phyloP scores from a whole-genome alignment of 2,888 invertebrate genomes.

The Luperina testacea region DNA sequence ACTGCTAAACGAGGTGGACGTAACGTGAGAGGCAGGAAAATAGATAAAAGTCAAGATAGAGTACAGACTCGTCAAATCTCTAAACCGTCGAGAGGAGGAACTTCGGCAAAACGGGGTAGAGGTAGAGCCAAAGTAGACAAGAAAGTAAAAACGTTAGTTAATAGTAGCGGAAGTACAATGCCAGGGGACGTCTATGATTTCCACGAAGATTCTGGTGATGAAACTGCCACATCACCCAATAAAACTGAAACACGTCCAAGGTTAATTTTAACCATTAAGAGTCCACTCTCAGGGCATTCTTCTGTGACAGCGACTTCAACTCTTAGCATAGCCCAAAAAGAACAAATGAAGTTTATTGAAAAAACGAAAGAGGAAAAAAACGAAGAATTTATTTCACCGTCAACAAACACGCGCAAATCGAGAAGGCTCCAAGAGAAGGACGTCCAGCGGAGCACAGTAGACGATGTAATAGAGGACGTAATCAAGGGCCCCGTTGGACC shows the following conservation, averaged over 20 bases:
- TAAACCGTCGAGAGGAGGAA: conserved; percentile 80
- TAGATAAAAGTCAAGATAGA: conserved; percentile 81
- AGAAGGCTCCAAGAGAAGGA: conserved; percentile 94
- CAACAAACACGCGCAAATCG: conserved; percentile 94
- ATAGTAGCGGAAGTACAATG: conserved; percentile 90
- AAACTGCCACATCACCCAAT: conserved; percentile 86
- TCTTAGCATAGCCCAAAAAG: conserved; percentile 82
- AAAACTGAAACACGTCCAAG: conserved; percentile 92
- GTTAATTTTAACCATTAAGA: conserved; percentile 95
- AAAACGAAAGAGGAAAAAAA: conserved; percentile 86
- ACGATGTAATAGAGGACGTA: conserved; percentile 97
- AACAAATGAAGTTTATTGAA: conserved; percentile 77
- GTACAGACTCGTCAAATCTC: conserved; percentile 87
- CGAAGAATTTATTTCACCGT: conserved; percentile 92
- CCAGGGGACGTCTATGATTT: conserved; percentile 97
- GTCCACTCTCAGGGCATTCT: conserved; percentile 89
- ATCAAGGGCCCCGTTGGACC: conserved; percentile 91
- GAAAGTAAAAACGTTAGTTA: conserved; percentile 84
- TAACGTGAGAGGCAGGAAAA: conserved; percentile 83
- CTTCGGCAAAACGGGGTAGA: conserved; percentile 85
- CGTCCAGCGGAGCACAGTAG: conserved; percentile 93
- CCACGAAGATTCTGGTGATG: conserved; percentile 96
- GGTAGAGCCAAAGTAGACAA: conserved; percentile 89
- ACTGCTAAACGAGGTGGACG: conserved; percentile 84
- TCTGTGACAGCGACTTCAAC: conserved; percentile 83